A percentile compares a stretch with the other conserved stretches of the same genome.
Conservation (phyloP, 2,888 invertebrate species). For the Cylloceria caligata region DNA sequence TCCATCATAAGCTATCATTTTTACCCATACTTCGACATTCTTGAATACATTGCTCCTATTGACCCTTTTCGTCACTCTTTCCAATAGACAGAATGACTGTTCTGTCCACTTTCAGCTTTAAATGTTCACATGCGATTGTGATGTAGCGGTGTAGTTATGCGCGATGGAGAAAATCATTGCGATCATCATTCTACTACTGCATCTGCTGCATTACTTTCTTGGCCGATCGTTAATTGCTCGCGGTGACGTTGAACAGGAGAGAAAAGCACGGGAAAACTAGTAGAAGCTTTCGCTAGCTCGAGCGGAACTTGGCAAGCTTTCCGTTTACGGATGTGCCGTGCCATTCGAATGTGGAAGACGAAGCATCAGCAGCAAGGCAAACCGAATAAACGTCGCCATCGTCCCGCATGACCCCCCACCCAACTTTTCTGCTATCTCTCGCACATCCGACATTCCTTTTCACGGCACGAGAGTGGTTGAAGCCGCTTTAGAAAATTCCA, state of each 20-base stretch:
- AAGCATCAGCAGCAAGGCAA: constrained; percentile 42
- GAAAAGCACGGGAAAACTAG: constrained; percentile 24
- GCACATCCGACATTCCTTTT: constrained; percentile 58
- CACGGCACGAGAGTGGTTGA: constrained; percentile 54
- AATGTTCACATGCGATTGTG: constrained; percentile 15
- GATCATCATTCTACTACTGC: background rate
- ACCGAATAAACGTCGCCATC: constrained; percentile 47
- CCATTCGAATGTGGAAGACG: constrained; percentile 45
- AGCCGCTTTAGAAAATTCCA: constrained; percentile 55
- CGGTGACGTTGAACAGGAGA: constrained; percentile 39
- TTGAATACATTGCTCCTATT: background rate
- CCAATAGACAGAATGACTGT: background rate
- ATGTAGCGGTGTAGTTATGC: background rate
- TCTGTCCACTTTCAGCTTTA: background rate
- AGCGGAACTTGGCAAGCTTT: constrained; percentile 53
- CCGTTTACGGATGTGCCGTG: constrained; percentile 38
- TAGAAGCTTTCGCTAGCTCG: constrained; percentile 15
- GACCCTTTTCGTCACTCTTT: background rate
- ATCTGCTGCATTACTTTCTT: constrained; percentile 23
- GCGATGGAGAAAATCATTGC: background rate
- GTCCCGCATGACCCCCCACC: constrained; percentile 15
- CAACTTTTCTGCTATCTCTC: constrained; percentile 29
- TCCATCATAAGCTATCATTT: too few species aligned
- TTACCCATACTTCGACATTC: background rate
- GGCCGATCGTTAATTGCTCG: constrained; percentile 55